Evolutionary conservation across 1,140 invertebrate species (phyloP), one percentile per base, ranked within the genome.

Genomic region (Gryllus bimaculatus): DNA sequence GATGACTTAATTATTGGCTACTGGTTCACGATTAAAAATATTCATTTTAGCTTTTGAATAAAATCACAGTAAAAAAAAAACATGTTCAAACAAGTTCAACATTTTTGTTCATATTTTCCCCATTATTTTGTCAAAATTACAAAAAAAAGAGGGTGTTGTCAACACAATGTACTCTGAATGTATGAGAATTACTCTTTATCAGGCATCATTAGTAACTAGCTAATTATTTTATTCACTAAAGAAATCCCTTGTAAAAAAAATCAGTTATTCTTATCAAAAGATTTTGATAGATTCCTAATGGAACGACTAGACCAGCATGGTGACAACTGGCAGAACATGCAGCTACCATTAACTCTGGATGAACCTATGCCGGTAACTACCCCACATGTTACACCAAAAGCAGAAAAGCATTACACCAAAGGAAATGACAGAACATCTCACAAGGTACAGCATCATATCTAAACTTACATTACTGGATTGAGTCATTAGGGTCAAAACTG

Each of bases 291-390:
- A 20, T 77, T 77, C n/a, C 8, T 77, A 77, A 87, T 87, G 21
- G 84, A 86, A 83, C 84, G 87, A 49, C 81, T 88, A 49, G 86
- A 88, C 83, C 84, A 85, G 78, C 87, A 87, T 82, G 86, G 86
- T 47, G 87, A 88, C 81, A 84, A 82, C 74, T 88, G 87, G 87
- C 82, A 86, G 48, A 86, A 88, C 82, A 82, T 83, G 26, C 86
- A 86, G 7, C 86, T 88, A 84, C 86, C 86, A 48, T 85, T 87
- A 39, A 47, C 76, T 20, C 81, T 86, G 7, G 87, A 88, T 77
- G 86, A 87, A 78, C 87, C 87, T 47, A 87, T 83, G 82, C 76
- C 76, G 0, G 20, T 20, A 48, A 18, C 76, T 20, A 82, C 86
- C 5, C 86, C 84, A 82, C 85, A 85, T 83, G 79, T 82, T 8